Base-by-base conservation (phyloP, 2,113 vertebrate genomes). In the Lutjanus erythropterus region DNA sequence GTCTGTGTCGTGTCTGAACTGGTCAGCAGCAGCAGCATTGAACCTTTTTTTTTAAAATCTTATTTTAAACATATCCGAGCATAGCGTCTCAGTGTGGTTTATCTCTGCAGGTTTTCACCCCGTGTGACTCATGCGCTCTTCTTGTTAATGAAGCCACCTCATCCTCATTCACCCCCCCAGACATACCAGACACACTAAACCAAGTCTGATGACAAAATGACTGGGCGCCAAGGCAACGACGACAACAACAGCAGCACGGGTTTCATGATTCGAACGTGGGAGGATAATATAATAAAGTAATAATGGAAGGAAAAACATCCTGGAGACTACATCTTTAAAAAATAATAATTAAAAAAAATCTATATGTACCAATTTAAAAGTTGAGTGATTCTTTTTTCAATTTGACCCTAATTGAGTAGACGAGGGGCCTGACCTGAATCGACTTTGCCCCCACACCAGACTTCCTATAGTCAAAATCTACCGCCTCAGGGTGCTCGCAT, bases 321-420 rank as follows among this genome's bases (percentile, higher is more conserved):
- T 46, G 19, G 39, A 7, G 29, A 12, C 16, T 9, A 31, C 31
- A 11, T 39, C 50, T n/a, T n/a, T 27, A 19, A 19, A 18, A 71
- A 37, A 11, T 10, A 15, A 9, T 47, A 15, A 9, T 50, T 18
- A 5, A 44, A 58, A 33, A 35, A 55, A 5, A 73, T 69, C 46
- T 19, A 69, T 56, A 78, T 3, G 35, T 16, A 25, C 44, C 59
- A 23, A 59, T 81, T 66, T 88, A 27, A 68, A 76, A 59, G 60
- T 33, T 52, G 67, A 58, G n/a, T 7, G 21, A 44, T 21, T 55
- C 46, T 18, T 64, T 35, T 47, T 46, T 55, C 56, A 14, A 68
- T 80, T 73, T 91, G 85, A 88, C 82, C 86, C 55, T 68, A 81
- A 91, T 89, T 65, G 62, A 76, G 66, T 59, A 23, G 91, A 88